phyloP scores from a whole-genome alignment of 2,888 invertebrate species.

The Dioctria rufipes region DNA sequence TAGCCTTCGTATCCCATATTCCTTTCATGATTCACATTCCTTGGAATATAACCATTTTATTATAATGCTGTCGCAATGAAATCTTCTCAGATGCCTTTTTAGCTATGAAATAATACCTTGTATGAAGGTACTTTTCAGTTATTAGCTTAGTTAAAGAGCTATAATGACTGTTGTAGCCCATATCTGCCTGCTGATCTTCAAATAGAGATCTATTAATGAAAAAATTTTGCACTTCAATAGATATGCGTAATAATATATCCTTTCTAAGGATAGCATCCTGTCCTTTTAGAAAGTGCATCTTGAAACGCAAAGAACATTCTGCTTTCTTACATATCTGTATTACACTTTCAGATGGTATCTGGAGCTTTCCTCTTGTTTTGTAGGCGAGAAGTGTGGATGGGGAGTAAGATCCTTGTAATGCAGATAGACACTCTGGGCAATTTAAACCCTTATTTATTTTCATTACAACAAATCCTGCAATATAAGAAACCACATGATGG shows the following conservation, averaged over 20 bases:
- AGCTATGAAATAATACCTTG: too few relatives aligned
- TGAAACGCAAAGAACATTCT: not conserved
- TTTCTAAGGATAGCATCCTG: not conserved
- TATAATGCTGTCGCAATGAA: too few relatives aligned
- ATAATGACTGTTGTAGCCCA: too few relatives aligned
- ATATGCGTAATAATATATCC: not conserved
- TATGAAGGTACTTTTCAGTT: too few relatives aligned
- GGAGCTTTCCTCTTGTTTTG: not conserved
- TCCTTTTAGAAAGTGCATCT: not conserved
- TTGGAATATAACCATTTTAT: too few relatives aligned
- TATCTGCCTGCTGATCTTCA: too few relatives aligned
- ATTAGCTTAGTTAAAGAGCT: too few relatives aligned
- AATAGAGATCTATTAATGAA: too few relatives aligned
- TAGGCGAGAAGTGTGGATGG: not conserved
- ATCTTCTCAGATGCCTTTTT: too few relatives aligned
- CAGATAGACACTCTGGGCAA: not conserved
- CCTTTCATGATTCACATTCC: too few relatives aligned
- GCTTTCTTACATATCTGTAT: constrained; percentile 7
- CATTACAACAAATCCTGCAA: constrained; percentile 7
- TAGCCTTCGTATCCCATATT: too few relatives aligned
- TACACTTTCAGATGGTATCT: constrained; percentile 15
- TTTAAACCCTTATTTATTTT: constrained; percentile 8
- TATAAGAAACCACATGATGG: not conserved
- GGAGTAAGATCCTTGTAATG: constrained; percentile 1
- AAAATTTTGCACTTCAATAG: constrained; percentile 4